phyloP scores from a whole-genome alignment of 2,113 vertebrate species.

The Phycodurus eques region DNA sequence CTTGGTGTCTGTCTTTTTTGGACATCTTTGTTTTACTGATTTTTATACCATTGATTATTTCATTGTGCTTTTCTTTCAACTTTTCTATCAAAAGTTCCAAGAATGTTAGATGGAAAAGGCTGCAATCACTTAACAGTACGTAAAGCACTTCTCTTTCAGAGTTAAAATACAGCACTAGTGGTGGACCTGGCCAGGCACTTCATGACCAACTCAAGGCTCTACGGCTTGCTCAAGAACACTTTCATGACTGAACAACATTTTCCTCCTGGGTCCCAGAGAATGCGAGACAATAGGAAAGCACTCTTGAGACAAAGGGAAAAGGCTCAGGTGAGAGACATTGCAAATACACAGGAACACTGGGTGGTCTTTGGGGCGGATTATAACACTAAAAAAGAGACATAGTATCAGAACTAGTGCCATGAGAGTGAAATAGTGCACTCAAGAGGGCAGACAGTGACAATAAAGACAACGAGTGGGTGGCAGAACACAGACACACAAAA shows the following conservation, averaged over 20 bases:
- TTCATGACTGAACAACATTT: background rate
- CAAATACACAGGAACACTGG: constrained; percentile 8
- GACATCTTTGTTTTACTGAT: background rate
- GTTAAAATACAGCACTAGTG: background rate
- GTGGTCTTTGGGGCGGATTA: constrained; percentile 22
- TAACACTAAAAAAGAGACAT: constrained; percentile 21
- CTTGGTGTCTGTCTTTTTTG: background rate
- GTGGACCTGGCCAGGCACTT: background rate
- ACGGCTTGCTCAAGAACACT: background rate
- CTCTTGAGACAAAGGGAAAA: constrained; percentile 7
- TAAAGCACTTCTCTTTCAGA: background rate
- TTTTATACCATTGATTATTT: background rate
- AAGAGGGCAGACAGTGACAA: constrained; percentile 9
- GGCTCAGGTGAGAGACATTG: constrained; percentile 11
- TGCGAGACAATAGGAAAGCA: background rate
- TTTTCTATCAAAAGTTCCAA: background rate
- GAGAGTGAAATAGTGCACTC: background rate
- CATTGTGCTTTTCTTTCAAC: background rate
- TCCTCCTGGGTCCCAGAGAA: background rate
- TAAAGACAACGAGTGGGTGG: constrained; percentile 25
- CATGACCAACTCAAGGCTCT: background rate
- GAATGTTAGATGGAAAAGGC: background rate
- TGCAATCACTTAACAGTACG: background rate
- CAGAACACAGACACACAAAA: constrained; percentile 33
- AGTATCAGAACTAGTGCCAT: constrained; percentile 15